phyloP scores from a whole-genome alignment of 1,140 invertebrate genomes.

The Schlechtendalia chinensis region DNA sequence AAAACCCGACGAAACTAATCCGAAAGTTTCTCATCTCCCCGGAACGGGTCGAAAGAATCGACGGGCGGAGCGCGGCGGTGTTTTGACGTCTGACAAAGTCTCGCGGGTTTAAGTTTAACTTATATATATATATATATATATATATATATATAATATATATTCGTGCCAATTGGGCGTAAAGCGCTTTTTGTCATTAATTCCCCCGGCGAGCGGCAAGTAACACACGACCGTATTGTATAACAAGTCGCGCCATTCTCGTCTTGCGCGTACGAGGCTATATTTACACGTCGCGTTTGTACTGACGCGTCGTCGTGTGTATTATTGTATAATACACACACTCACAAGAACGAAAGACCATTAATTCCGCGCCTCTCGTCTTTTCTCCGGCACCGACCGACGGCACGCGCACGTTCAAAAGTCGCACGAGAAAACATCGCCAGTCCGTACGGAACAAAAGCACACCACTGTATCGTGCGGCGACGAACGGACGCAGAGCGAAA shows the following conservation, averaged over 20 bases:
- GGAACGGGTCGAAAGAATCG: too few relatives aligned
- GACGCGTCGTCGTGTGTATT: background rate
- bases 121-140: too few relatives aligned
- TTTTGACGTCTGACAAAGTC: conserved; percentile 26
- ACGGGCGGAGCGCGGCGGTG: too few relatives aligned
- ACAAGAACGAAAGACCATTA: background rate
- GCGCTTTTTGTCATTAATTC: conserved; percentile 37
- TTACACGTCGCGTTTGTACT: background rate
- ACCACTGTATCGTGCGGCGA: too few relatives aligned
- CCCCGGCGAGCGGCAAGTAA: background rate
- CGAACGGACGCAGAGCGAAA: too few relatives aligned
- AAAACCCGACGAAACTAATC: background rate
- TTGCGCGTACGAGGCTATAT: too few relatives aligned
- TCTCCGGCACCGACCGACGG: too few relatives aligned
- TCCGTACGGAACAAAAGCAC: too few relatives aligned
- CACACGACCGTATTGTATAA: background rate
- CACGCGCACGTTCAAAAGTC: too few relatives aligned
- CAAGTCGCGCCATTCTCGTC: background rate
- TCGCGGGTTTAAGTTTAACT: background rate
- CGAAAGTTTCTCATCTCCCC: too few relatives aligned
- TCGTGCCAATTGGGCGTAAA: conserved; percentile 35
- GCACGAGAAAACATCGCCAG: too few relatives aligned
- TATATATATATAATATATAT: too few relatives aligned
- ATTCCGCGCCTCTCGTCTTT: background rate
- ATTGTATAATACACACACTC: background rate